A percentile compares a stretch with the other conserved stretches of the same genome.
Evolutionary conservation across 2,113 vertebrate species (phyloP).

Genomic region (Hemiscyllium ocellatum): DNA sequence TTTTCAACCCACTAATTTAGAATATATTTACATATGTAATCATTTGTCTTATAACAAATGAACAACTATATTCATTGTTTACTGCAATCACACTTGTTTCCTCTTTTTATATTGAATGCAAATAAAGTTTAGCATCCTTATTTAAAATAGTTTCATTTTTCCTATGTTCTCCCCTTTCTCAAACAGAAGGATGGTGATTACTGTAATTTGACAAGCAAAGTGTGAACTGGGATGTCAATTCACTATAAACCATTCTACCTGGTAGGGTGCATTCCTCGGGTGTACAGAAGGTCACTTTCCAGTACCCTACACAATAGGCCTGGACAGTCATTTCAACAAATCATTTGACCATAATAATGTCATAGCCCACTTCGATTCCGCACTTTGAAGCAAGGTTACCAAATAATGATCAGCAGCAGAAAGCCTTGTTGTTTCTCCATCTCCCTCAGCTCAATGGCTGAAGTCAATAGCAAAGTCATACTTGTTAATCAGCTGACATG

Average conservation of each 20-base stretch:
- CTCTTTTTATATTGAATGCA: no score
- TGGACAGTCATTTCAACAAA: neutral
- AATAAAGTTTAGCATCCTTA: neutral
- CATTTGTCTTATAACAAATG: neutral
- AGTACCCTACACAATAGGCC: neutral
- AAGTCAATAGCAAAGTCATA: neutral
- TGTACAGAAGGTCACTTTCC: neutral
- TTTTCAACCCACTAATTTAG: neutral
- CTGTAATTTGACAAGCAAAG: neutral
- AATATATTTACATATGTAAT: neutral
- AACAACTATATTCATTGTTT: neutral
- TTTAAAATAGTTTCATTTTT: neutral
- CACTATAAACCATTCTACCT: neutral
- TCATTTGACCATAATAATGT: neutral
- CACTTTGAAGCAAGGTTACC: neutral
- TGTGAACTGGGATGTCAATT: neutral
- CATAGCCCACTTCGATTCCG: neutral
- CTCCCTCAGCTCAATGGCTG: neutral
- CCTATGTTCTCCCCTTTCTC: neutral
- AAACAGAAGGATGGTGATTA: neutral
- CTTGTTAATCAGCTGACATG: no score
- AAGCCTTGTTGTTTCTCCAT: neutral
- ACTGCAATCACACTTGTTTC: neutral
- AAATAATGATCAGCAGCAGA: neutral
- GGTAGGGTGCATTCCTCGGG: neutral